A percentile compares a stretch with the other conserved stretches of the same genome.
Conservation (phyloP, 2,888 invertebrate species). For the Ceraclea dissimilis region DNA sequence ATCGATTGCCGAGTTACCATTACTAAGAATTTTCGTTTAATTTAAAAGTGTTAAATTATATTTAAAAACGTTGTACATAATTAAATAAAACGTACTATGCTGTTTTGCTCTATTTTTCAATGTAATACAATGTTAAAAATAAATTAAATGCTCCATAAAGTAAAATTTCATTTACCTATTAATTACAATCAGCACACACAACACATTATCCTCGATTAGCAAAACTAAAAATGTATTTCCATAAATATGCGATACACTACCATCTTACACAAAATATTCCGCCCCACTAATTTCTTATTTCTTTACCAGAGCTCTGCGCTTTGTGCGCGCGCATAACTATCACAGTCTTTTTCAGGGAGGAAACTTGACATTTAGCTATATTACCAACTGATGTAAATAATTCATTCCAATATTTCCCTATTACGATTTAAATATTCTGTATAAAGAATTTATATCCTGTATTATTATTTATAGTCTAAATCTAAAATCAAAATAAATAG, state of each 20-base stretch:
- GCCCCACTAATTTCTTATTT: slow-evolving; percentile 8
- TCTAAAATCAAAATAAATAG: too few species aligned
- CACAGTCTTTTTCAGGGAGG: background rate
- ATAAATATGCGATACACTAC: slow-evolving; percentile 6
- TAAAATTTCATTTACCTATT: slow-evolving; percentile 16
- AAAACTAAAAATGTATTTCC: background rate
- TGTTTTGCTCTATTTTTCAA: too few species aligned
- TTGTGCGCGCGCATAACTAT: slow-evolving; percentile 5
- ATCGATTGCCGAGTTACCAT: too few species aligned
- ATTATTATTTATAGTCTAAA: too few species aligned
- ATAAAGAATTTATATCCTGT: too few species aligned
- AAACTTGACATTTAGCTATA: background rate
- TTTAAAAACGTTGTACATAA: too few species aligned
- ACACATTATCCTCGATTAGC: slow-evolving; percentile 10
- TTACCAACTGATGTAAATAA: slow-evolving; percentile 1
- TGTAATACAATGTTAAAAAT: too few species aligned
- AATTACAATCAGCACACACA: slow-evolving; percentile 12
- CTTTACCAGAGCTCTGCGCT: slow-evolving; percentile 2
- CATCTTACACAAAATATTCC: slow-evolving; percentile 12
- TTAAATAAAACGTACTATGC: too few species aligned
- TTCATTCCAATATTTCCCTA: background rate
- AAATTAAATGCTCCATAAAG: background rate
- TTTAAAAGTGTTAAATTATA: too few species aligned
- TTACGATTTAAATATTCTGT: too few species aligned
- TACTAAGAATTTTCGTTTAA: too few species aligned